phyloP scores from a whole-genome alignment of 2,888 invertebrate genomes.

The Hydraecia micacea region DNA sequence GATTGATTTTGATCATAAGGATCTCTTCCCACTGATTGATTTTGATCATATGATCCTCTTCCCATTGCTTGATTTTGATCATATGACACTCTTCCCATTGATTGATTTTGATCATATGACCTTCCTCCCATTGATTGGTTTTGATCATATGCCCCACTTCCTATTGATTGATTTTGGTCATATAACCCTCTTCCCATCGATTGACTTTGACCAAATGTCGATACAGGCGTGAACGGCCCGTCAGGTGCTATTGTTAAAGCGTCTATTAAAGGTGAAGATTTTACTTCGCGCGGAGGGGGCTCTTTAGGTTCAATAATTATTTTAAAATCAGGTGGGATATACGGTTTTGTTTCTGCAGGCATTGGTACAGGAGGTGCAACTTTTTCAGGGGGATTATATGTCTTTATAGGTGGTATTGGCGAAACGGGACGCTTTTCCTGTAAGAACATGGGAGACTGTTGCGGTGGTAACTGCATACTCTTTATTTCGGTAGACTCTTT shows the following conservation, averaged over 20 bases:
- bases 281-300: constrained; percentile 75
- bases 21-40: constrained; percentile 82
- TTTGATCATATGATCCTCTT: constrained; percentile 18
- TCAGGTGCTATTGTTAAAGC: constrained; percentile 93
- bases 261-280: constrained; percentile 91
- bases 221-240: constrained; percentile 91
- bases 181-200: constrained; percentile 80
- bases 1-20: constrained; percentile 74
- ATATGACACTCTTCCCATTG: constrained; percentile 78
- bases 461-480: constrained; percentile 66
- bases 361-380: constrained; percentile 90
- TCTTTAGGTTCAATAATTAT: constrained; percentile 90
- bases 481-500: constrained; percentile 52
- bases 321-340: constrained; percentile 92
- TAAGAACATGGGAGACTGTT: constrained; percentile 76
- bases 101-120: constrained; percentile 71
- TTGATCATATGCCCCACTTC: constrained; percentile 79
- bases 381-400: constrained; percentile 86
- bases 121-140: constrained; percentile 73
- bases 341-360: constrained; percentile 92
- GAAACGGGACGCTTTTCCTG: constrained; percentile 81
- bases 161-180: constrained; percentile 36
- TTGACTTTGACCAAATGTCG: constrained; percentile 46
- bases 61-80: constrained; percentile 29
- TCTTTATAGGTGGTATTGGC: constrained; percentile 86